Conservation (phyloP, 2,888 invertebrate species). For the Xestia rhomboidea region DNA sequence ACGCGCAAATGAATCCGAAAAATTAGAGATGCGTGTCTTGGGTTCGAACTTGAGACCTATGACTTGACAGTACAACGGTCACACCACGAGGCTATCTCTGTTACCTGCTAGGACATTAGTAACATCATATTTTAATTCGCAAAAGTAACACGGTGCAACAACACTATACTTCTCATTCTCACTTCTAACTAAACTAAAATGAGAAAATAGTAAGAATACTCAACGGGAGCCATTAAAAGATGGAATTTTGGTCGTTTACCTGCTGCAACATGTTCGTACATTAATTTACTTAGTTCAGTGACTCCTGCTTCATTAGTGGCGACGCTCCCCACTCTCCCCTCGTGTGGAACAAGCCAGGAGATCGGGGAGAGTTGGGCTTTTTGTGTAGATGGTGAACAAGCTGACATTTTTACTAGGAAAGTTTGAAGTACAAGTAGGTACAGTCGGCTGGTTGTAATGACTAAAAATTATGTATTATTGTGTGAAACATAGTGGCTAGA, state of each 20-base stretch:
- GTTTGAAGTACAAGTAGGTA: neutral
- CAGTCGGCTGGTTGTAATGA: neutral
- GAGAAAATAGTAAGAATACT: neutral
- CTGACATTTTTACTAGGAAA: no score
- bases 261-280: conserved; percentile 57
- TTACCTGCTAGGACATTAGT: no score
- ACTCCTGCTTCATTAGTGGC: conserved; percentile 68
- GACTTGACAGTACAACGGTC: no score
- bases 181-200: neutral
- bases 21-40: no score
- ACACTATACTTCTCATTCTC: neutral
- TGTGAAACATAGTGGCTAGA: neutral
- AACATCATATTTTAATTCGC: neutral
- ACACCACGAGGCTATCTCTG: no score
- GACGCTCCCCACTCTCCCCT: conserved; percentile 52
- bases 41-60: no score
- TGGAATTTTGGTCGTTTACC: conserved; percentile 58
- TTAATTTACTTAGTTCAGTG: conserved; percentile 68
- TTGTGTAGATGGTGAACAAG: neutral
- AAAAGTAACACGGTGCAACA: neutral
- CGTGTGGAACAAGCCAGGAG: conserved; percentile 36
- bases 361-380: neutral
- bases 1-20: no score
- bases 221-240: conserved; percentile 38
- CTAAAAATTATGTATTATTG: no score